Evolutionary conservation across 1,140 invertebrate species (phyloP).

Genomic region (Ephestia elutella): DNA sequence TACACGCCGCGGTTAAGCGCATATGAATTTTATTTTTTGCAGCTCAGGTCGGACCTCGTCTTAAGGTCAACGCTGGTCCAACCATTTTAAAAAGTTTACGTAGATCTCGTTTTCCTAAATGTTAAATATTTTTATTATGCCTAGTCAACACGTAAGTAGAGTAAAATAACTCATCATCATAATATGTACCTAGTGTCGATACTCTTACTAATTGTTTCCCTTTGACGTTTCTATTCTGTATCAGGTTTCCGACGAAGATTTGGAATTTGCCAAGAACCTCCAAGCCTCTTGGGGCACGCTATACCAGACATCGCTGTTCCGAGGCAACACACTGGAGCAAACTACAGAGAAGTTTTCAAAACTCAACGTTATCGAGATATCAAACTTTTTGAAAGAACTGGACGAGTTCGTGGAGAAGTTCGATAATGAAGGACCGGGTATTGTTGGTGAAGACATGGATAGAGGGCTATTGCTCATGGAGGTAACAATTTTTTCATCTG

Average conservation of each 20-base stretch:
- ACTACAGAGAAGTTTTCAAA: constrained; percentile 87
- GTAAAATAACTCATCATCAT: too few relatives aligned
- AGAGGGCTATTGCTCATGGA: constrained; percentile 81
- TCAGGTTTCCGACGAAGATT: constrained; percentile 69
- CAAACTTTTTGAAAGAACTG: constrained; percentile 80
- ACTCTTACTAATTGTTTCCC: too few relatives aligned
- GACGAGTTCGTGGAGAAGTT: constrained; percentile 83
- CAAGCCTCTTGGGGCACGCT: constrained; percentile 81
- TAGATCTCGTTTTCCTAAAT: too few relatives aligned
- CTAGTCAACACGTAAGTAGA: too few relatives aligned
- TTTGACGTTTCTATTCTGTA: background rate
- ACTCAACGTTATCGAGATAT: constrained; percentile 82
- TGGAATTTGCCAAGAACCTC: constrained; percentile 76
- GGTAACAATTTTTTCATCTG: constrained; percentile 45
- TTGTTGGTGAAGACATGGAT: constrained; percentile 84
- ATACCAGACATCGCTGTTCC: constrained; percentile 79
- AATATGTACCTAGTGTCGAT: too few relatives aligned
- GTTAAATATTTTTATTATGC: too few relatives aligned
- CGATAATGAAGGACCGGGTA: constrained; percentile 83
- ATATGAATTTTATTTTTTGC: too few relatives aligned
- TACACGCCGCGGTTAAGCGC: too few relatives aligned
- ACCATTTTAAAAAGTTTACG: too few relatives aligned
- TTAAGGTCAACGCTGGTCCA: too few relatives aligned
- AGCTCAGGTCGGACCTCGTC: too few relatives aligned
- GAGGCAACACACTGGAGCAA: constrained; percentile 79